Conservation (phyloP, 2,888 invertebrate genomes). For the Polydrusus cervinus region DNA sequence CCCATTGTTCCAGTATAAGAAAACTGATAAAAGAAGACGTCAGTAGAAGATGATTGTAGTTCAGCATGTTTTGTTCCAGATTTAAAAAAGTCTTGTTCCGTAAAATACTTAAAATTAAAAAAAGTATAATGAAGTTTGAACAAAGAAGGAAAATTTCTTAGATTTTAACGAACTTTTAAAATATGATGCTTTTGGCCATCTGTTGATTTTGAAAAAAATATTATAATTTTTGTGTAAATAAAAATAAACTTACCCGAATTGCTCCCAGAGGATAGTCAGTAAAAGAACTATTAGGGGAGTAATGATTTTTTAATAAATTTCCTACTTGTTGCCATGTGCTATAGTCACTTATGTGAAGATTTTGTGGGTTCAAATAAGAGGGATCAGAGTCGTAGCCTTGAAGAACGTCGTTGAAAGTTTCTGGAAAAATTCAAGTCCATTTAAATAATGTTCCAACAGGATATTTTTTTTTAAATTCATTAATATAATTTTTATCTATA, state of each 20-base stretch:
- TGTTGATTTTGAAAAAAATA: too few species aligned
- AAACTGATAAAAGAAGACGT: conserved; percentile 57
- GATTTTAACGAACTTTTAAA: too few species aligned
- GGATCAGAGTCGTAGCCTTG: conserved; percentile 39
- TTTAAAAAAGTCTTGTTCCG: conserved; percentile 55
- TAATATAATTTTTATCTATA: too few species aligned
- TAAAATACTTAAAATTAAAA: conserved; percentile 52
- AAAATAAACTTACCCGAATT: conserved; percentile 40
- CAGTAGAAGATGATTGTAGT: conserved; percentile 51
- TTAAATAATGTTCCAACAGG: too few species aligned
- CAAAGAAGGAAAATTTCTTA: too few species aligned
- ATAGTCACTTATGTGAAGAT: conserved; percentile 50
- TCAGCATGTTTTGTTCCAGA: conserved; percentile 54
- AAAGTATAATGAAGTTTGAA: too few species aligned
- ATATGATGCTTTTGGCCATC: too few species aligned
- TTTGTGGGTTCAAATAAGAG: conserved; percentile 48
- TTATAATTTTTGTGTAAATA: neutral
- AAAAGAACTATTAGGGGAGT: conserved; percentile 44
- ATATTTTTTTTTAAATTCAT: too few species aligned
- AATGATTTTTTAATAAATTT: conserved; percentile 51
- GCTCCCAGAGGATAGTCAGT: conserved; percentile 26
- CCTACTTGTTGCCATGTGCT: conserved; percentile 40
- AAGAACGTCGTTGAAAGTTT: neutral
- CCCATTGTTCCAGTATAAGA: conserved; percentile 56
- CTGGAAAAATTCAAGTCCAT: neutral